These are phyloP conservation scores for Speoplatyrhinus poulsoni DNA, from an alignment of 2,113 vertebrate genomes.

Conservation along the genomic window DNA sequence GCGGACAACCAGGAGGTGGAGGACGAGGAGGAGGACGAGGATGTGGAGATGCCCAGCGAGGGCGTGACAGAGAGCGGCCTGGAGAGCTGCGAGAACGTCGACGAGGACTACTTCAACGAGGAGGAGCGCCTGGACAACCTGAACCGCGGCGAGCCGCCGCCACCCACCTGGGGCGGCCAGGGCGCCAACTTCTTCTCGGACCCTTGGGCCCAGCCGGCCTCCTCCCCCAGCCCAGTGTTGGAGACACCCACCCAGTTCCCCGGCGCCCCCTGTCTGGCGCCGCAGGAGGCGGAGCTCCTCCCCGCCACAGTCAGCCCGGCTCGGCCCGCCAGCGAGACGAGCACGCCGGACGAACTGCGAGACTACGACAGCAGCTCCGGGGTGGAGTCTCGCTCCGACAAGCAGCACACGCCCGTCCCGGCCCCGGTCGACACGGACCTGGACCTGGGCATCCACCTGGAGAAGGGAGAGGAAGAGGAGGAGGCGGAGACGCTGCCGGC, in stretches of 20 bases:
- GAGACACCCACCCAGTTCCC: constrained; percentile 68
- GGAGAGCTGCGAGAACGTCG: constrained; percentile 60
- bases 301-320: constrained; percentile 78
- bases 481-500: constrained; percentile 82
- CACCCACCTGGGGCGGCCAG: constrained; percentile 64
- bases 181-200: constrained; percentile 68
- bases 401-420: constrained; percentile 73
- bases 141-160: constrained; percentile 38
- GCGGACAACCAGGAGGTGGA: constrained; percentile 36
- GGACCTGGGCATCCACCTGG: constrained; percentile 81
- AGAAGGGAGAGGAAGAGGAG: constrained; percentile 74
- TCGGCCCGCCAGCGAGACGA: constrained; percentile 83
- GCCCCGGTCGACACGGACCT: constrained; percentile 73
- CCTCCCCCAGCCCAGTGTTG: constrained; percentile 62
- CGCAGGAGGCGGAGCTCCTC: constrained; percentile 21
- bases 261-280: constrained; percentile 40
- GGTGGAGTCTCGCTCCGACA: constrained; percentile 81
- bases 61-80: constrained; percentile 66
- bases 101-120: constrained; percentile 73
- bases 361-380: constrained; percentile 89
- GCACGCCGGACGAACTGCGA: constrained; percentile 86
- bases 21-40: constrained; percentile 72
- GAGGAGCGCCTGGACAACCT: constrained; percentile 71
- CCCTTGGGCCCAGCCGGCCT: constrained; percentile 69
- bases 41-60: constrained; percentile 78